Evolutionary conservation across 1,140 invertebrate species (phyloP), one percentile per base, ranked within the genome.

Genomic region (Patella vulgata): DNA sequence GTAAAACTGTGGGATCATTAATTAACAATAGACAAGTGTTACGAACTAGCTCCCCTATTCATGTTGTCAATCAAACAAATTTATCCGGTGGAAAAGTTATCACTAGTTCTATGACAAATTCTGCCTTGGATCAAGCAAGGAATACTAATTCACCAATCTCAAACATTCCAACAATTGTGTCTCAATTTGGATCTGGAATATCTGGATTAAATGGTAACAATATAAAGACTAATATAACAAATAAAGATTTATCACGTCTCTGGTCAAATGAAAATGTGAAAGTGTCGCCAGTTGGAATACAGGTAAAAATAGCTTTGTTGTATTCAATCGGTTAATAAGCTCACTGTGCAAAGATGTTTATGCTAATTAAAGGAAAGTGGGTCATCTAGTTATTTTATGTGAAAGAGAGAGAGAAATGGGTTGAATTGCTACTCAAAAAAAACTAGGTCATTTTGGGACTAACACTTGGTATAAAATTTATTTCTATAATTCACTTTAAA

Each of bases 251-350:
- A 2, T 77, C 78, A 12, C 62, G 77, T 36, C 54, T 82, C n/a
- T 82, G 79, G 79, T 72, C 71, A n/a, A 75, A 73, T 54, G 77
- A 80, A 42, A 73, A 78, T 61, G 44, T 75, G 5, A 75, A 70
- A 42, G 43, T 74, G 44, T 75, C 70, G 57, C 67, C 52, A 46
- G 55, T 73, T 28, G 63, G 43, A 14, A 52, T 54, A 39, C 66
- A 68, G 66, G 66, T 68, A 50, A 8, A n/a, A n/a, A n/a, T n/a
- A n/a, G n/a, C n/a, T n/a, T n/a, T n/a, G n/a, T n/a, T n/a, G n/a
- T n/a, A n/a, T n/a, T n/a, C n/a, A n/a, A n/a, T n/a, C n/a, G n/a
- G n/a, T n/a, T n/a, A n/a, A n/a, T n/a, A n/a, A n/a, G n/a, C n/a
- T n/a, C n/a, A n/a, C n/a, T n/a, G n/a, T n/a, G n/a, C n/a, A n/a